Conservation (phyloP, 2,113 vertebrate species). For the Sterrhoptilus dennistouni region DNA sequence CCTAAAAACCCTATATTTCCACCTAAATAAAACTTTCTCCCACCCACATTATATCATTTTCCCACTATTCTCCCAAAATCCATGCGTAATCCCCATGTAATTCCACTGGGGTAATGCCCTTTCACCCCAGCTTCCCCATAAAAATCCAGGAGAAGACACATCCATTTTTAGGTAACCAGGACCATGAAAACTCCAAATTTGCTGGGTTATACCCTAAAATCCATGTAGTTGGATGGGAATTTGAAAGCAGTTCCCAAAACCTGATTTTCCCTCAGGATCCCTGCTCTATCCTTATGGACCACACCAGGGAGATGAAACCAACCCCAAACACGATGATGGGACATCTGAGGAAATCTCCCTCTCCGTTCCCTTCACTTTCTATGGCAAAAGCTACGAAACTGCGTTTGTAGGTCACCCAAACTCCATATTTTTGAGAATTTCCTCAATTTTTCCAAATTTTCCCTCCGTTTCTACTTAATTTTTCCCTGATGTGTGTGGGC, state of each 20-base stretch:
- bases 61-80: neutral
- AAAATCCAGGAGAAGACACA: neutral
- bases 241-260: neutral
- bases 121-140: neutral
- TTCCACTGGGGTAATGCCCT: neutral
- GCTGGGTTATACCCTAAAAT: neutral
- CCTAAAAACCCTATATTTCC: neutral
- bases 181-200: neutral
- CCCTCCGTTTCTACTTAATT: neutral
- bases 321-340: neutral
- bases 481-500: neutral
- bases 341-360: fast-evolving
- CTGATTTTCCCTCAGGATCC: neutral
- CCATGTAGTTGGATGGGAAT: neutral
- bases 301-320: neutral
- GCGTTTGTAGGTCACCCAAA: neutral
- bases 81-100: neutral
- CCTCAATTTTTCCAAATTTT: fast-evolving
- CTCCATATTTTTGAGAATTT: neutral
- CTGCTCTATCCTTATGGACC: neutral
- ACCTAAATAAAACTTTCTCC: neutral
- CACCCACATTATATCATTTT: neutral
- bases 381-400: neutral
- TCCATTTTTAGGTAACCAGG: neutral
- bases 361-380: neutral